phyloP scores from a whole-genome alignment of 2,797 vertebrate genomes.

The Falco naumanni region DNA sequence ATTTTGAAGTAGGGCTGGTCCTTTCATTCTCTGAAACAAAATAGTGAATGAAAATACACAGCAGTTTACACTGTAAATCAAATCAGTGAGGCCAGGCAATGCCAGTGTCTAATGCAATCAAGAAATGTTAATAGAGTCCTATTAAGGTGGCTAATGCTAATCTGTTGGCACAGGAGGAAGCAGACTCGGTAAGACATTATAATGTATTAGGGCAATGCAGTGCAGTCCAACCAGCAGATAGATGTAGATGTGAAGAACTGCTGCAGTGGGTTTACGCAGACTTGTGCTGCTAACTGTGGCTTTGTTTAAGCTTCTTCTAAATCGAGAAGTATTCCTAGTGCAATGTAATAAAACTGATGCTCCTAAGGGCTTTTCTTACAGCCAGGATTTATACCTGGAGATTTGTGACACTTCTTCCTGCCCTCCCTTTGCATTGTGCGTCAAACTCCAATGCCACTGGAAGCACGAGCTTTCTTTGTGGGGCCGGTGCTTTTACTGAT shows the following conservation, averaged over 20 bases:
- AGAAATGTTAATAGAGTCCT: conserved; percentile 50
- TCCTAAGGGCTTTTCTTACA: background rate
- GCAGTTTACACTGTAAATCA: background rate
- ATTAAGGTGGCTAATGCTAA: conserved; percentile 1
- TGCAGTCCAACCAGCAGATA: background rate
- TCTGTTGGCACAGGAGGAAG: background rate
- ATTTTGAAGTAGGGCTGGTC: background rate
- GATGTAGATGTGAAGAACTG: background rate
- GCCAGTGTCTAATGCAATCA: conserved; percentile 40
- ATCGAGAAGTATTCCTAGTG: background rate
- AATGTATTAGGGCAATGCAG: background rate
- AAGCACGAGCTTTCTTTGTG: background rate
- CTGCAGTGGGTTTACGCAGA: background rate
- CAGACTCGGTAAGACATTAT: background rate
- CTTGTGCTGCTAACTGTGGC: background rate
- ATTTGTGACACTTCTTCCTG: background rate
- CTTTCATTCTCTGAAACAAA: background rate
- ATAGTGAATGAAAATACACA: conserved; percentile 15
- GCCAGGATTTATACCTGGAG: background rate
- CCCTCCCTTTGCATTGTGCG: background rate
- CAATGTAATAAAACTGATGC: background rate
- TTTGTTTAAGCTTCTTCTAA: conserved; percentile 29
- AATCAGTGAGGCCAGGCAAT: conserved; percentile 18
- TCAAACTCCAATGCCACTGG: background rate
- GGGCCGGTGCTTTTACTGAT: background rate